Conservation (phyloP, 2,113 vertebrate genomes). For the Hemicordylus capensis region DNA sequence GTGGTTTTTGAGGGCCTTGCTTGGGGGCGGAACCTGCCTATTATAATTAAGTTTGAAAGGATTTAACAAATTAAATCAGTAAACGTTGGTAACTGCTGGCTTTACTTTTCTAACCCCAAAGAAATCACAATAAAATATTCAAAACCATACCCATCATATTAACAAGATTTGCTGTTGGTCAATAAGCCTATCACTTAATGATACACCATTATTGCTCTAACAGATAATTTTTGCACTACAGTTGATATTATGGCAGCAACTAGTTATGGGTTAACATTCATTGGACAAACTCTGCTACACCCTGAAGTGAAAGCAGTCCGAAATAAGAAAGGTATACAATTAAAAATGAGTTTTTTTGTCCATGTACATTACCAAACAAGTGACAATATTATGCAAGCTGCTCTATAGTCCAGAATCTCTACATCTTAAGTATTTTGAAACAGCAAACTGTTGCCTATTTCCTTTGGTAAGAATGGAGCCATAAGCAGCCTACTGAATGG, state of each 20-base stretch:
- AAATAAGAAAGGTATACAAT: background rate
- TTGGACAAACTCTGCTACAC: background rate
- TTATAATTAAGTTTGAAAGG: constrained; percentile 37
- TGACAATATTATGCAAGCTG: background rate
- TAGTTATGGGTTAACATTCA: background rate
- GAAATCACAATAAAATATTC: background rate
- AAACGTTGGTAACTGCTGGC: constrained; percentile 11
- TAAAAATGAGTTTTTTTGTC: background rate
- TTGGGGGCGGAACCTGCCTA: constrained; percentile 20
- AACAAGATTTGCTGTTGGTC: background rate
- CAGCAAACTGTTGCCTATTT: background rate
- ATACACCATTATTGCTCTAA: background rate
- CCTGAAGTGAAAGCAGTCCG: background rate
- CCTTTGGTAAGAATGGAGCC: background rate
- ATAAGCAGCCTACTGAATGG: background rate
- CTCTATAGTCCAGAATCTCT: background rate
- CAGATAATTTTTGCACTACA: background rate
- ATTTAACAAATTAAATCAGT: constrained; percentile 31
- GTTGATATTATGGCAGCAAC: no score
- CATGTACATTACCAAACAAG: background rate
- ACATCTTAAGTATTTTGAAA: background rate
- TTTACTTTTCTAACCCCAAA: constrained; percentile 5
- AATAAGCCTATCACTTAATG: background rate
- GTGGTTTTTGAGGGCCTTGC: constrained; percentile 21
- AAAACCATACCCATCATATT: background rate